These are phyloP conservation scores for Nipponacmea schrenckii DNA, from an alignment of 2,888 invertebrate genomes.

Conservation along the genomic window DNA sequence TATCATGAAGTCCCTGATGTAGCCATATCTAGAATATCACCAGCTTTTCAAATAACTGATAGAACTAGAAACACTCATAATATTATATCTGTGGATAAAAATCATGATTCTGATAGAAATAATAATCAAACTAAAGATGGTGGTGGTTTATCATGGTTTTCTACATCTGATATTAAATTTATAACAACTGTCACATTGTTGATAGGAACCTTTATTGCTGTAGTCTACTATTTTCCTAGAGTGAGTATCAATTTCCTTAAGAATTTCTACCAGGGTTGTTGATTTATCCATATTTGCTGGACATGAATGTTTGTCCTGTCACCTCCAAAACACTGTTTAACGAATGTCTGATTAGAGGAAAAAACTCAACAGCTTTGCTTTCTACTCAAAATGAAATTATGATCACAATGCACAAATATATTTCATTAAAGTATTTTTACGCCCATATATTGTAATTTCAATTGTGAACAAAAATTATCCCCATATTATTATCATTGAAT, in stretches of 20 bases:
- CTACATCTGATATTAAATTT: constrained; percentile 47
- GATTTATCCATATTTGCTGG: no score
- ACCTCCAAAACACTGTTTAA: no score
- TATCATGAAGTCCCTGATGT: constrained; percentile 65
- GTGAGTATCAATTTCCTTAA: constrained; percentile 35
- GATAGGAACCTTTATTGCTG: constrained; percentile 44
- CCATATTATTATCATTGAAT: no score
- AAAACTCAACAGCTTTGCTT: no score
- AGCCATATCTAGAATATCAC: constrained; percentile 46
- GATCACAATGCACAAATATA: no score
- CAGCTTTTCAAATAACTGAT: constrained; percentile 54
- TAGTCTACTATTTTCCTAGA: constrained; percentile 50
- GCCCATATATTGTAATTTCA: no score
- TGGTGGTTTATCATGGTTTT: constrained; percentile 34
- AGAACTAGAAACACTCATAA: constrained; percentile 35
- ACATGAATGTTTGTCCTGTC: no score
- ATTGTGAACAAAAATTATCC: no score
- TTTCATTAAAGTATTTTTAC: no score
- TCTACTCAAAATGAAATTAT: no score
- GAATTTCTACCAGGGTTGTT: no score
- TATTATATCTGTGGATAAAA: constrained; percentile 28
- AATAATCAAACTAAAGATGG: not conserved
- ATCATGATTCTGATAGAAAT: not conserved
- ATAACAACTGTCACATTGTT: constrained; percentile 45
- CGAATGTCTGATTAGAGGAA: no score